A percentile compares a stretch with the other conserved stretches of the same genome.
phyloP scores from a whole-genome alignment of 2,113 vertebrate species.

The Octodon degus region DNA sequence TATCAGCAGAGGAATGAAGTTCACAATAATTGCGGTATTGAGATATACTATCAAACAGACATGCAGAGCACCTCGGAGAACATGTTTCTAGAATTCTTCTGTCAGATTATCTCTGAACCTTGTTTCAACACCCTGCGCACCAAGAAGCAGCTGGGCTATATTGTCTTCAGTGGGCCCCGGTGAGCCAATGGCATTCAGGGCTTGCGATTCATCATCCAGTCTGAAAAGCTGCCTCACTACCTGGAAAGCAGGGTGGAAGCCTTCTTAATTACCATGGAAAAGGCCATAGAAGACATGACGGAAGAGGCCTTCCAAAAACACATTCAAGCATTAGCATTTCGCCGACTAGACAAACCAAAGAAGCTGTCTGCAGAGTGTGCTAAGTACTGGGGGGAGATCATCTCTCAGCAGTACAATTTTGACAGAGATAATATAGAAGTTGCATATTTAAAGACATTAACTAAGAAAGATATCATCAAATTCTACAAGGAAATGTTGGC shows the following conservation, averaged over 20 bases:
- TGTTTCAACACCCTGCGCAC: conserved; percentile 98
- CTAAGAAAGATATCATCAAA: too few relatives aligned
- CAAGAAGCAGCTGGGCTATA: conserved; percentile 98
- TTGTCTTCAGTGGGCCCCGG: conserved; percentile 97
- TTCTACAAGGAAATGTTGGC: conserved; percentile 96
- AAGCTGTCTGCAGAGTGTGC: conserved; percentile 97
- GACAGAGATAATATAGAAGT: conserved; percentile 99
- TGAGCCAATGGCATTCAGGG: conserved; percentile 97
- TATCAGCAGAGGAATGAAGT: conserved; percentile 99
- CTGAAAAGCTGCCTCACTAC: conserved; percentile 97
- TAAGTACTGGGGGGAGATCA: conserved; percentile 99
- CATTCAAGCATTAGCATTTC: conserved; percentile 97
- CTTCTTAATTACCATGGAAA: conserved; percentile 95
- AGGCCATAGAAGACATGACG: conserved; percentile 94
- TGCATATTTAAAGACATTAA: too few relatives aligned
- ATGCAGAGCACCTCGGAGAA: conserved; percentile 98
- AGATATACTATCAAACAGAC: conserved; percentile 99
- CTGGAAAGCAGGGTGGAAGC: conserved; percentile 98
- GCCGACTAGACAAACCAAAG: conserved; percentile 99
- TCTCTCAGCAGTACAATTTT: conserved; percentile 99
- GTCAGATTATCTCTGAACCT: conserved; percentile 97
- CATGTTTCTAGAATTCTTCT: conserved; percentile 98
- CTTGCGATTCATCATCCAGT: conserved; percentile 97
- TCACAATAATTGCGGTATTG: conserved; percentile 98
- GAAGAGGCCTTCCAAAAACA: conserved; percentile 99